Percentiles rank a stretch among this genome's conserved stretches.
Evolutionary conservation across 2,888 invertebrate species (phyloP).

Genomic region (Amphiduros pacificus): DNA sequence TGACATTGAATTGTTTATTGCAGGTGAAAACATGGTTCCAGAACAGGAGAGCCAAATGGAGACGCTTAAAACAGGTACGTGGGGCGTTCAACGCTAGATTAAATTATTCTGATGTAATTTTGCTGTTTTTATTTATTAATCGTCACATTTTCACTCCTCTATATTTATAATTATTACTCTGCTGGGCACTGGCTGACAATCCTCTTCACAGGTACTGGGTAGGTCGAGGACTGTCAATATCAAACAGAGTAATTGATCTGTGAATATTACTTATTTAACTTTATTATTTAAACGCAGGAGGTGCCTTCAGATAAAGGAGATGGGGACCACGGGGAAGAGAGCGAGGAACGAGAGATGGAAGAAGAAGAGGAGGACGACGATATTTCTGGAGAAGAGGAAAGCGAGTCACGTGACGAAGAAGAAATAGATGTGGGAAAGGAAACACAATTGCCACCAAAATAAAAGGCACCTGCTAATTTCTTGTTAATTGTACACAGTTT

Average conservation of each 20-base stretch:
- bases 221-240: too few relatives aligned
- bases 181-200: too few relatives aligned
- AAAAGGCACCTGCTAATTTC: too few relatives aligned
- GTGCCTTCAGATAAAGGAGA: background rate
- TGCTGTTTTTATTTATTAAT: too few relatives aligned
- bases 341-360: conserved; percentile 1
- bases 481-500: too few relatives aligned
- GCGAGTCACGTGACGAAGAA: conserved; percentile 1
- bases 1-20: too few relatives aligned
- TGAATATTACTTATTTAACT: background rate
- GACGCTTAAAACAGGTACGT: conserved; percentile 63
- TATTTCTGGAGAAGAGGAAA: background rate
- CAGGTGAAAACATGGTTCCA: conserved; percentile 61
- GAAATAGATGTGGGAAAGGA: conserved; percentile 13
- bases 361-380: conserved; percentile 16
- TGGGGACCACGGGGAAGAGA: background rate
- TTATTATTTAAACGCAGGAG: background rate
- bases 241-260: background rate
- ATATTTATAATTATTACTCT: too few relatives aligned
- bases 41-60: conserved; percentile 66
- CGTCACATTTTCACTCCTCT: too few relatives aligned
- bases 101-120: too few relatives aligned
- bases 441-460: too few relatives aligned
- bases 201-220: too few relatives aligned
- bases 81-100: background rate